phyloP scores from a whole-genome alignment of 2,797 vertebrate genomes.

The Eremophila alpestris region DNA sequence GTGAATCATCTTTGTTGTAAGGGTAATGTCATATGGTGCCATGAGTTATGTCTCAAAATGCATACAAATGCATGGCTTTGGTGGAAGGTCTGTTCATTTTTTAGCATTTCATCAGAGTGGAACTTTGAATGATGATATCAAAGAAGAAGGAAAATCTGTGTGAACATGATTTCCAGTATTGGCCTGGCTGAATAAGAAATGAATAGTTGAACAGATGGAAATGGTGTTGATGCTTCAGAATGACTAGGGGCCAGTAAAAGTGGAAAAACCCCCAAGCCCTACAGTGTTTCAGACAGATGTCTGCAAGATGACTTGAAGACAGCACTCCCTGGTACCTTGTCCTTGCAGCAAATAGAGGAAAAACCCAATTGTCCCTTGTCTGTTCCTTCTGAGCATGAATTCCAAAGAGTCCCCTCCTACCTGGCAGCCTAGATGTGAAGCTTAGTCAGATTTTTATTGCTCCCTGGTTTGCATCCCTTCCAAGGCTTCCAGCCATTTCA shows the following conservation, averaged over 20 bases:
- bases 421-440: neutral
- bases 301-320: neutral
- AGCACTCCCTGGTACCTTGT: neutral
- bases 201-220: neutral
- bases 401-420: neutral
- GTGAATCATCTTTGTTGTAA: neutral
- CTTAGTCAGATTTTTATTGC: neutral
- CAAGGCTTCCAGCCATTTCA: neutral
- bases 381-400: neutral
- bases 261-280: neutral
- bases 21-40: neutral
- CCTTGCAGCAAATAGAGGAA: neutral
- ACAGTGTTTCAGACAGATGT: neutral
- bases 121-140: neutral
- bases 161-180: neutral
- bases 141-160: constrained; percentile 1
- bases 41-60: constrained; percentile 10
- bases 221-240: neutral
- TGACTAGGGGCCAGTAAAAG: neutral
- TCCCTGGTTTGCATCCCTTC: neutral
- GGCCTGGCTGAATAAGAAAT: neutral
- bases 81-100: neutral
- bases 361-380: neutral
- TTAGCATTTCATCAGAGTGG: neutral
- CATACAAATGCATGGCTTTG: neutral